phyloP scores from a whole-genome alignment of 2,888 invertebrate species.

The Scaptomyza polygonia region DNA sequence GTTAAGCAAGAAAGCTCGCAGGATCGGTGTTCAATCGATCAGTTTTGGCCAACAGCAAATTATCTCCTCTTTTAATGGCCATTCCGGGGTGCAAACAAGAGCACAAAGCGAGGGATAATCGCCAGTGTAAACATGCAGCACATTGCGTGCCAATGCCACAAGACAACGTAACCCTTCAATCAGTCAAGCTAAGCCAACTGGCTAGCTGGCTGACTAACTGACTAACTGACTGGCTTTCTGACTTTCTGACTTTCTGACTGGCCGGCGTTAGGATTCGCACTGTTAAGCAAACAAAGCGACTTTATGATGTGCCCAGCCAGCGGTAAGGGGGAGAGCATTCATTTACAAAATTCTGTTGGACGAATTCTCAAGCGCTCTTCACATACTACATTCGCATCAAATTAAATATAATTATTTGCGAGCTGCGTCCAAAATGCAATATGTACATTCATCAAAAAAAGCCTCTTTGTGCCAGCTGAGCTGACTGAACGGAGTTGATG shows the following conservation, averaged over 20 bases:
- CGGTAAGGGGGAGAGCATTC: neutral
- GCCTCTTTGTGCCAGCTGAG: conserved; percentile 15
- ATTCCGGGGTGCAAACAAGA: conserved; percentile 45
- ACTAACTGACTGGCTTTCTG: conserved; percentile 34
- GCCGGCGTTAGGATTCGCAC: conserved; percentile 77
- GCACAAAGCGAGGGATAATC: conserved; percentile 61
- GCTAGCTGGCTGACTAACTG: conserved; percentile 10
- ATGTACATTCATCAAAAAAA: conserved; percentile 46
- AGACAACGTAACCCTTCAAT: conserved; percentile 70
- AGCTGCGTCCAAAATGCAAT: conserved; percentile 49
- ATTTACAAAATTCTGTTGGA: conserved; percentile 50
- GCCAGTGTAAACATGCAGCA: conserved; percentile 76
- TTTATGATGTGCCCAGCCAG: neutral
- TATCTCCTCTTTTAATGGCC: conserved; percentile 75
- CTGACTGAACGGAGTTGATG: conserved; percentile 5
- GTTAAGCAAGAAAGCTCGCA: conserved; percentile 54
- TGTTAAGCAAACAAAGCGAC: conserved; percentile 69
- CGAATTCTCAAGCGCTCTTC: conserved; percentile 45
- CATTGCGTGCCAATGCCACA: conserved; percentile 73
- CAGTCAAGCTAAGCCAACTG: conserved; percentile 30
- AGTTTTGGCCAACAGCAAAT: conserved; percentile 73
- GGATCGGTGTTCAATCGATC: conserved; percentile 68
- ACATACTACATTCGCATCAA: conserved; percentile 70
- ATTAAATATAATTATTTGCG: conserved; percentile 74
- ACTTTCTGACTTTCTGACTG: conserved; percentile 44